Evolutionary conservation across 2,888 invertebrate genomes (phyloP), one percentile per base, ranked within the genome.

Genomic region (Standfussiana lucernea): DNA sequence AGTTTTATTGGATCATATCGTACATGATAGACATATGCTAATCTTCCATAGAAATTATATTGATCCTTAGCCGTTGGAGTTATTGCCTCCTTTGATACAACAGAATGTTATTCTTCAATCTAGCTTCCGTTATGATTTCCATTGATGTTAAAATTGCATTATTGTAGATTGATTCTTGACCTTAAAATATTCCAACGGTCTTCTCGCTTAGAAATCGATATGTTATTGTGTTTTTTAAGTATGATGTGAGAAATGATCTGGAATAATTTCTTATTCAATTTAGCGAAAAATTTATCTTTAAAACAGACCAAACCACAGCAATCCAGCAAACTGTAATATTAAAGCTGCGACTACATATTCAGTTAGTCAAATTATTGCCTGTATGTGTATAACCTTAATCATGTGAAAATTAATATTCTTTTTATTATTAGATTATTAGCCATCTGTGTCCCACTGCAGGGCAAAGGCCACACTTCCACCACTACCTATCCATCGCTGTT

Each of bases 51-150:
- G 89, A 90, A 90, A 87, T 91, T 89, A 85, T 85, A 91, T 92
- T 92, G 91, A 86, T 88, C 86, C 88, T 86, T 88, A 91, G 89
- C 93, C 91, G 94, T 94, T 90, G 90, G 89, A 92, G 89, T 90
- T 92, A 93, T 89, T 89, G 90, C 86, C 82, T 91, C 89, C 89
- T 86, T 87, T 88, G 89, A 80, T 90, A 90, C 87, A 88, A 90
- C 91, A 89, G 90, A 83, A 93, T 95, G 96, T 96, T 96, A 96
- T 96, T 96, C 93, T 96, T 96, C 90, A 93, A 96, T 96, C 92
- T 93, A 92, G 92, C 92, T 93, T 92, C 95, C 93, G 94, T 95
- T 94, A 92, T 92, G 92, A 92, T 90, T 87, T 91, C 92, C 90
- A 94, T 96, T 94, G 93, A 94, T 94, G 93, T 94, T 92, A 93